phyloP scores from a whole-genome alignment of 1,140 invertebrate genomes.

The Oppia nitens region DNA sequence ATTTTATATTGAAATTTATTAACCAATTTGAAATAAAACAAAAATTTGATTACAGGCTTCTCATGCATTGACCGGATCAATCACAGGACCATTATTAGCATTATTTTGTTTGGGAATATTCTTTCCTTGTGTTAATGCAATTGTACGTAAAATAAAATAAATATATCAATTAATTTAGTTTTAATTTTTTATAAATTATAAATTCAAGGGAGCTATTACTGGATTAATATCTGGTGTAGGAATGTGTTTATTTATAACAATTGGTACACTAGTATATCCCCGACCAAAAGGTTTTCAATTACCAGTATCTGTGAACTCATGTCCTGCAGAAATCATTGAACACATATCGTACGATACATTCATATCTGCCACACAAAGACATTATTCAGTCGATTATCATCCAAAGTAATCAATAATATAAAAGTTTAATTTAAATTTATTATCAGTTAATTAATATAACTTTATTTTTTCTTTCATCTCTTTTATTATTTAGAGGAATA shows the following conservation, averaged over 20 bases:
- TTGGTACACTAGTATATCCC: neutral
- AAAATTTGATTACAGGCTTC: too few relatives aligned
- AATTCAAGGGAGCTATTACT: neutral
- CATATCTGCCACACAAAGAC: neutral
- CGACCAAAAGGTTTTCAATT: neutral
- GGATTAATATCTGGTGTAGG: slow-evolving; percentile 1
- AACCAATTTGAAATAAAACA: neutral
- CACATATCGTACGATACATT: neutral
- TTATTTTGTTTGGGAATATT: slow-evolving; percentile 7
- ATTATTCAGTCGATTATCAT: neutral
- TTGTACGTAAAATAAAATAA: neutral
- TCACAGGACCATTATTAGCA: slow-evolving; percentile 1
- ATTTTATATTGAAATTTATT: neutral
- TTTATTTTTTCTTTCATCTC: neutral
- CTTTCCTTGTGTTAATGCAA: slow-evolving; percentile 1
- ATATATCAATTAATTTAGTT: neutral
- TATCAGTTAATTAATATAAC: neutral
- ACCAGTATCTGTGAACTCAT: neutral
- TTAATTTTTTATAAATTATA: neutral
- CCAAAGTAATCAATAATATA: neutral
- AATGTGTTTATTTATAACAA: slow-evolving; percentile 3
- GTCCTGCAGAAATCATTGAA: neutral
- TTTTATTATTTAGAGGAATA: neutral
- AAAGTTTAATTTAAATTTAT: too few relatives aligned
- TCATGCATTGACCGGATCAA: neutral